Base-by-base conservation (phyloP, 1,140 invertebrate species). In the Sesamia nonagrioides region DNA sequence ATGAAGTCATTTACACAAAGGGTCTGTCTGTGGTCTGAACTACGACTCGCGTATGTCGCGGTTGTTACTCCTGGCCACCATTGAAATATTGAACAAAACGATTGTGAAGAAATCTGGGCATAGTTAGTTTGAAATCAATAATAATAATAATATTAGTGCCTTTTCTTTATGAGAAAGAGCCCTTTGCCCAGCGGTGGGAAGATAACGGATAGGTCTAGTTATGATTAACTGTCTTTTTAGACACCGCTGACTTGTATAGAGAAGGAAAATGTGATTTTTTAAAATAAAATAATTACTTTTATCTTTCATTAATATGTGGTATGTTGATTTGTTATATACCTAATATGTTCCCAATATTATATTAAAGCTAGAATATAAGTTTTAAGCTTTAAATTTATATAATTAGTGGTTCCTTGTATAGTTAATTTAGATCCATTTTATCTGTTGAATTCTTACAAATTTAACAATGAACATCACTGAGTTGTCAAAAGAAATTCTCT, bases 301-400 rank as follows among this genome's bases (percentile, higher is more conserved):
- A 52, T 6, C 6, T 0, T 8, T 40, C 9, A 0, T 6, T 2
- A 9, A 6, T 6, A 18, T 17, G 52, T 18, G 6, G 0, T 17
- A 63, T 18, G 9, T 63, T 40, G 37, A 40, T 17, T 27, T 63
- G n/a, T 63, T 63, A 37, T 63, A 18, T 18, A 63, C 17, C 35
- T 40, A 63, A 9, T 63, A 40, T 40, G 11, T 27, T 56, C 11
- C 21, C 54, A 56, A 63, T 61, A 40, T 18, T 63, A 45, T 45
- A 45, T 45, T 13, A 13, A 15, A 15, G 13, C 42, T 45, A 45
- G 13, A 63, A 63, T 40, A 63, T 42, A 63, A 40, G 60, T 63
- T 63, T 63, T 56, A 63, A 63, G 60, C 60, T 63, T 63, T 63
- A 63, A 63, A 40, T 40, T 35, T 63, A 61, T 63, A 63, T 63